These are phyloP conservation scores for Automeris io DNA, from an alignment of 2,888 invertebrate species.

Conservation along the genomic window DNA sequence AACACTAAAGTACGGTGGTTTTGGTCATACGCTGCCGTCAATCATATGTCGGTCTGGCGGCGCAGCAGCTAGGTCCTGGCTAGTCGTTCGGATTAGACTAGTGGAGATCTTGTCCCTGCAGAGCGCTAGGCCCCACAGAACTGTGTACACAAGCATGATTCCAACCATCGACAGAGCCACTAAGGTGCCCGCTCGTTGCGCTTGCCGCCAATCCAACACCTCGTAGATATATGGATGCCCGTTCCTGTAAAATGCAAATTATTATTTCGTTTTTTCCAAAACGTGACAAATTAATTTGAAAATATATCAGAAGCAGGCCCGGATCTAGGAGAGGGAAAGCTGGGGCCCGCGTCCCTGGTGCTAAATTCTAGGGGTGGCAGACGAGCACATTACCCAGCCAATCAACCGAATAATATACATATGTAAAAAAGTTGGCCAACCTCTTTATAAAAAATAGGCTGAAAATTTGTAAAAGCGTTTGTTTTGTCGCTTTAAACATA, in stretches of 20 bases:
- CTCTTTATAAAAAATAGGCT: too few relatives aligned
- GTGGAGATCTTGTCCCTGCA: constrained; percentile 44
- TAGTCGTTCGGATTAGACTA: constrained; percentile 37
- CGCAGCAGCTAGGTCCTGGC: constrained; percentile 39
- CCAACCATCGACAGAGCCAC: constrained; percentile 35
- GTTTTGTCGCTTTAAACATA: too few relatives aligned
- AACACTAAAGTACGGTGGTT: not conserved
- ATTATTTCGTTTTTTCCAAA: not conserved
- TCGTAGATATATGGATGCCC: constrained; percentile 84
- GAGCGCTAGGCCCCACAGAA: constrained; percentile 39
- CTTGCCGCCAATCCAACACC: constrained; percentile 85
- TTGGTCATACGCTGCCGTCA: not conserved
- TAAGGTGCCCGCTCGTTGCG: constrained; percentile 73
- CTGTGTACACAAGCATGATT: constrained; percentile 38
- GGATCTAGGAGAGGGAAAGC: too few relatives aligned
- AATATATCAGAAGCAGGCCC: too few relatives aligned
- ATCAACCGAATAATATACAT: too few relatives aligned
- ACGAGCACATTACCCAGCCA: too few relatives aligned
- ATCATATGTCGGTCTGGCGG: constrained; percentile 31
- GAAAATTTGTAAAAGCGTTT: too few relatives aligned
- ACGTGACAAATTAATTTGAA: too few relatives aligned
- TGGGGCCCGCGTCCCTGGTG: too few relatives aligned
- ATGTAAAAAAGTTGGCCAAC: too few relatives aligned
- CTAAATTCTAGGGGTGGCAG: too few relatives aligned
- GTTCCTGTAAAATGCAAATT: constrained; percentile 40